phyloP scores from a whole-genome alignment of 2,797 vertebrate genomes.

The Furcifer pardalis region DNA sequence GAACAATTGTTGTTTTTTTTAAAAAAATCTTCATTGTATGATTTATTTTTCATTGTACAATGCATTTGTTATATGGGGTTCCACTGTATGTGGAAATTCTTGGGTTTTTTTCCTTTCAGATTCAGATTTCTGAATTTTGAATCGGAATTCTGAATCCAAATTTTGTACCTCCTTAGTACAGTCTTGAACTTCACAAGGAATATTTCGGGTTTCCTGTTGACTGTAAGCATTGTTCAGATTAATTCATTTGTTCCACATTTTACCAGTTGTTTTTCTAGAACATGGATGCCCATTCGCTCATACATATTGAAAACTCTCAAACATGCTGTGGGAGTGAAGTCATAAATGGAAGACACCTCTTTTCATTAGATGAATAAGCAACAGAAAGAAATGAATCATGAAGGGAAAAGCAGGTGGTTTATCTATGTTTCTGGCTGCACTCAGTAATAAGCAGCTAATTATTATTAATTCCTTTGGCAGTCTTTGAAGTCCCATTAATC shows the following conservation, averaged over 20 bases:
- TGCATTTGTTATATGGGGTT: too few relatives aligned
- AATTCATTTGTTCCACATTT: too few relatives aligned
- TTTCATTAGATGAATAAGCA: slow-evolving; percentile 54
- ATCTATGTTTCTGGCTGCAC: slow-evolving; percentile 37
- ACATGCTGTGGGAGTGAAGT: slow-evolving; percentile 44
- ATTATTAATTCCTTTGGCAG: slow-evolving; percentile 50
- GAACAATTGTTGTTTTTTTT: too few relatives aligned
- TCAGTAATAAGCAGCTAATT: slow-evolving; percentile 44
- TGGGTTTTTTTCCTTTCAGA: too few relatives aligned
- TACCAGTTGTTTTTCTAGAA: background rate
- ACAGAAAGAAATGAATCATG: slow-evolving; percentile 43
- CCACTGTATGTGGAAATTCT: too few relatives aligned
- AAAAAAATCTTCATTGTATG: too few relatives aligned
- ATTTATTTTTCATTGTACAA: too few relatives aligned
- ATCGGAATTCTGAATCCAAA: too few relatives aligned
- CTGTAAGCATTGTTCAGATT: background rate
- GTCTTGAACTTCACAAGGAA: background rate
- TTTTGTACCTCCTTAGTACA: too few relatives aligned
- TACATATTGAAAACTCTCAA: background rate
- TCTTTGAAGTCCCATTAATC: slow-evolving; percentile 36
- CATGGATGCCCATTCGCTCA: background rate
- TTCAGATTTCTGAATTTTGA: too few relatives aligned
- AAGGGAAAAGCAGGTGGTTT: slow-evolving; percentile 46
- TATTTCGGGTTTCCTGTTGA: background rate
- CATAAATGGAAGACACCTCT: slow-evolving; percentile 33